phyloP scores from a whole-genome alignment of 2,113 vertebrate genomes.

The Cyprinodon brontotheroides region DNA sequence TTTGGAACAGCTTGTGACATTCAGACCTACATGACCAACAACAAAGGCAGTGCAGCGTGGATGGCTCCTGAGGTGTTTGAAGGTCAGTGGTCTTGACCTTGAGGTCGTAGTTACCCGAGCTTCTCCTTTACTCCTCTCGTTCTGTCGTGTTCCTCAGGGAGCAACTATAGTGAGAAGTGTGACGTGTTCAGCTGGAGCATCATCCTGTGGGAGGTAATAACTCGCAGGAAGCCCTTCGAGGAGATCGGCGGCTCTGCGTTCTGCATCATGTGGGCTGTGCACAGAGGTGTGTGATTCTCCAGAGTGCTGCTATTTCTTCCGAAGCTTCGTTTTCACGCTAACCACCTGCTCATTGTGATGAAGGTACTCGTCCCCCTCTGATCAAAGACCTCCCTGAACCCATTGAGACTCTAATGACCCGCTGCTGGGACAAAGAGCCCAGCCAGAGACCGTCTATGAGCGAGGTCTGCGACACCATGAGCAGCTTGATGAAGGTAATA shows the following conservation, averaged over 20 bases:
- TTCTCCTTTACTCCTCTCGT: background rate
- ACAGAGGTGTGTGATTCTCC: constrained; percentile 82
- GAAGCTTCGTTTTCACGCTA: background rate
- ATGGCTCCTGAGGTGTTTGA: constrained; percentile 99
- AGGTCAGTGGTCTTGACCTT: constrained; percentile 76
- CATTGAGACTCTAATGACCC: constrained; percentile 94
- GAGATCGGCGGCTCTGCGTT: constrained; percentile 97
- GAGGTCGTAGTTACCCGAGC: background rate
- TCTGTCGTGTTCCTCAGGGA: constrained; percentile 80
- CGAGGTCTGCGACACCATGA: constrained; percentile 97
- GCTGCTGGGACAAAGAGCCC: constrained; percentile 97
- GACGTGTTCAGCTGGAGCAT: constrained; percentile 98
- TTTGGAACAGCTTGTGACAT: constrained; percentile 99
- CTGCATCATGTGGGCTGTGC: constrained; percentile 98
- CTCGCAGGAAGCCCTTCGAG: constrained; percentile 96
- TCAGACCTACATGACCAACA: constrained; percentile 99
- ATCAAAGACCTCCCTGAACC: constrained; percentile 95
- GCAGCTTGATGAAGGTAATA: constrained; percentile 91
- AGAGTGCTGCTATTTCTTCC: background rate
- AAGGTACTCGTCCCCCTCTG: constrained; percentile 94
- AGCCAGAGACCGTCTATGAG: constrained; percentile 95
- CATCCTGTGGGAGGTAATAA: constrained; percentile 98
- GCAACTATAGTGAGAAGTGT: constrained; percentile 98
- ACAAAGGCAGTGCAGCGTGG: constrained; percentile 99
- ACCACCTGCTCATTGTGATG: background rate